phyloP scores from a whole-genome alignment of 2,797 vertebrate species.

The Ptychadena robeensis region DNA sequence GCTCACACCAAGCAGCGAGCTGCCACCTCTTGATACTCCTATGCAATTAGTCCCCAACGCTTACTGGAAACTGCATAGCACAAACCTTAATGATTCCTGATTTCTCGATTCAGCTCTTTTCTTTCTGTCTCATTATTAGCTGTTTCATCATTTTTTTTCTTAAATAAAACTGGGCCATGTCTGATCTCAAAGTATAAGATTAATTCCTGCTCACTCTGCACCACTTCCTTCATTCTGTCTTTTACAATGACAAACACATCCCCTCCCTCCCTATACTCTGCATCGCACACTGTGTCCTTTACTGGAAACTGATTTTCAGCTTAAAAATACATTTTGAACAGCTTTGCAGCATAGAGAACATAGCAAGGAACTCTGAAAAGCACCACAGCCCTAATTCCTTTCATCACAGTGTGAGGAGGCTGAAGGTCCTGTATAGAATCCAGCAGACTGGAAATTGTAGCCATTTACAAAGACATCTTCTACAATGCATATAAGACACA shows the following conservation, averaged over 20 bases:
- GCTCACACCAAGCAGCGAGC: conserved; percentile 36
- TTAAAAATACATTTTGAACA: conserved; percentile 48
- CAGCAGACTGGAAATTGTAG: neutral
- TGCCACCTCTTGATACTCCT: conserved; percentile 51
- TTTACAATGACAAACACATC: conserved; percentile 55
- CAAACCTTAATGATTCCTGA: conserved; percentile 56
- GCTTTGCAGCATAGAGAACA: conserved; percentile 20
- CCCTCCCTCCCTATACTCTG: conserved; percentile 38
- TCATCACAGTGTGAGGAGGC: neutral
- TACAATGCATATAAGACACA: neutral
- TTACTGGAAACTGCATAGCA: conserved; percentile 54
- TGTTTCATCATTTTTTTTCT: conserved; percentile 52
- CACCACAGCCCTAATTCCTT: neutral
- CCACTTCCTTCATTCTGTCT: conserved; percentile 53
- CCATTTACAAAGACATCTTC: neutral
- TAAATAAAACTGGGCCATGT: conserved; percentile 60
- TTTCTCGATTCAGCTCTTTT: conserved; percentile 51
- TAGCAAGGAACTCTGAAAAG: neutral
- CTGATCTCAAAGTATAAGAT: conserved; percentile 57
- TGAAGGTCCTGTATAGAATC: conserved; percentile 10
- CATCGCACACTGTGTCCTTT: conserved; percentile 50
- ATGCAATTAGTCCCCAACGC: conserved; percentile 54
- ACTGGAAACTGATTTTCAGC: conserved; percentile 48
- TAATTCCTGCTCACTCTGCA: conserved; percentile 61
- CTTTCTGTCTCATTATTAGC: conserved; percentile 47